Evolutionary conservation across 2,797 vertebrate species (phyloP).

Genomic region (Clamator glandarius): DNA sequence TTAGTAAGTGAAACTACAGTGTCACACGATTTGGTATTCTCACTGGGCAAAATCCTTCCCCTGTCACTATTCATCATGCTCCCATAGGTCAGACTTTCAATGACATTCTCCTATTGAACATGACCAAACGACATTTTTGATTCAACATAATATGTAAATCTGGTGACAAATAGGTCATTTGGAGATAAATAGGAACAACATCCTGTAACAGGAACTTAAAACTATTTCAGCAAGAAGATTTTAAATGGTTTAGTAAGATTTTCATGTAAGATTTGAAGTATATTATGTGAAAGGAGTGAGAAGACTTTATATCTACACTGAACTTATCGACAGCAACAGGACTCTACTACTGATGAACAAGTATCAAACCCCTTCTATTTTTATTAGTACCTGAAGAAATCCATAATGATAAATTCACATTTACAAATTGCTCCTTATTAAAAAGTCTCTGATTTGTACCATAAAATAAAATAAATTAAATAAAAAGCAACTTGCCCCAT

Average conservation of each 20-base stretch:
- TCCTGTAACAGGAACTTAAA: conserved; percentile 41
- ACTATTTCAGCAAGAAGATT: conserved; percentile 5
- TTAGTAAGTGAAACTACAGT: conserved; percentile 70
- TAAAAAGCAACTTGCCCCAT: background rate
- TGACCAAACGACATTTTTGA: conserved; percentile 56
- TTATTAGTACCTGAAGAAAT: background rate
- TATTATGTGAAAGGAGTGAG: background rate
- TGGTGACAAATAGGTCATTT: conserved; percentile 23
- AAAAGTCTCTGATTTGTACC: background rate
- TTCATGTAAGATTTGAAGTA: background rate
- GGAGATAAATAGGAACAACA: conserved; percentile 38
- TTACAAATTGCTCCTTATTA: background rate
- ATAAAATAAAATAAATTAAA: background rate
- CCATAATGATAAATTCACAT: background rate
- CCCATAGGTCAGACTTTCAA: conserved; percentile 57
- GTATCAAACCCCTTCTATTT: background rate
- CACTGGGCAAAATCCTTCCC: conserved; percentile 70
- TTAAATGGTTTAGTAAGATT: conserved; percentile 5
- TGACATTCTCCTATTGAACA: conserved; percentile 59
- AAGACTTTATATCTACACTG: background rate
- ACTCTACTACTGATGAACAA: background rate
- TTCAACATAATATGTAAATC: conserved; percentile 64
- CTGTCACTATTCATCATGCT: conserved; percentile 65
- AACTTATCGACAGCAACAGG: background rate
- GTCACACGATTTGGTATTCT: conserved; percentile 65